Evolutionary conservation across 2,113 vertebrate species (phyloP), one percentile per base, ranked within the genome.

Genomic region (Neodon shergylaensis): DNA sequence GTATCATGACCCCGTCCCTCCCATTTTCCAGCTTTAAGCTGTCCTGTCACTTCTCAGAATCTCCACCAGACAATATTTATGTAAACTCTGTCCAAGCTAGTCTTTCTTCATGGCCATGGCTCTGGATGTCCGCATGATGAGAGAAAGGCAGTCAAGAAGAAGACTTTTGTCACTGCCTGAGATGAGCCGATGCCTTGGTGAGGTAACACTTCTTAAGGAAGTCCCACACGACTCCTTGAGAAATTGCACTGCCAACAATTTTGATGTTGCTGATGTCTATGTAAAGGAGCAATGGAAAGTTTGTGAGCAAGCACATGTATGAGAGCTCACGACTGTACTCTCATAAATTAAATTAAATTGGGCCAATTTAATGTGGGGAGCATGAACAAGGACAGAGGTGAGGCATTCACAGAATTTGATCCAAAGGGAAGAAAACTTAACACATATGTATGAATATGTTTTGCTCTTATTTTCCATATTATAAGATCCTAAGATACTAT

Each of bases 41-140:
- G 82, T 82, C 96, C 78, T 72, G 26, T 92, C 90, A 77, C 63
- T 93, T 88, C 86, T 90, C 70, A 90, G 87, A 81, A 95, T 93
- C 70, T 95, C 61, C 52, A 73, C 76, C 17, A 91, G 61, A 73
- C 44, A 89, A 65, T 93, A 87, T 88, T 82, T 92, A 81, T n/a
- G 16, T 94, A 88, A 87, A 88, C 91, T 89, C 92, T 92, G 94
- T 31, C 89, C 79, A 90, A 63, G 79, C 74, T 88, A 73, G 94
- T 79, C 63, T 91, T 94, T 95, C 78, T 88, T 87, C 58, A 3
- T 54, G 3, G 7, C 77, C 21, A 52, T 74, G 42, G 77, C 72
- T 90, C 90, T 78, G 47, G 8, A 65, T 76, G 47, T 52, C 77
- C 74, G n/a, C 11, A 10, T 61, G 77, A 70, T 66, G 49, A 91